These are phyloP conservation scores for Melanostigma gelatinosum DNA, from an alignment of 2,113 vertebrate species.

Conservation along the genomic window DNA sequence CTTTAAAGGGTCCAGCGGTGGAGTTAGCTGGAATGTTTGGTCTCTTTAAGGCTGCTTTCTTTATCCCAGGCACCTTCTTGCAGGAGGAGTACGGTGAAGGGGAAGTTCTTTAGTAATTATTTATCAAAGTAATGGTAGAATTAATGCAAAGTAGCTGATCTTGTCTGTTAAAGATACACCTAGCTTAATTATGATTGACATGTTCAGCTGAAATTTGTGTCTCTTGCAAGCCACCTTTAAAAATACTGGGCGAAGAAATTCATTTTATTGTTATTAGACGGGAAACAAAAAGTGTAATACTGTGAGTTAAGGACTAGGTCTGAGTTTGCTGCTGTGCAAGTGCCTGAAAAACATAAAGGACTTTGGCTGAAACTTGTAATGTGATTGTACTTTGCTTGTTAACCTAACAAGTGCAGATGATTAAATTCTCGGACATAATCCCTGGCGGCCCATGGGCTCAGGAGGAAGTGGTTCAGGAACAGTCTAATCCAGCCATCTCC, in stretches of 20 bases:
- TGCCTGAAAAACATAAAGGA: conserved; percentile 29
- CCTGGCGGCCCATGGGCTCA: conserved; percentile 65
- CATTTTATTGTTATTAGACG: not conserved
- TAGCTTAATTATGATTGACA: not conserved
- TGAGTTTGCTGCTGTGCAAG: not conserved
- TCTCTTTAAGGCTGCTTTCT: not conserved
- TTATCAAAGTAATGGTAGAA: not conserved
- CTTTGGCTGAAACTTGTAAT: conserved; percentile 58
- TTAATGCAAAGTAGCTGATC: not conserved
- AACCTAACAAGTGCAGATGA: conserved; percentile 83
- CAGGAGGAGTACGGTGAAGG: not conserved
- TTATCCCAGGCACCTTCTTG: not conserved
- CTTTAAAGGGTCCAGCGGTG: not conserved
- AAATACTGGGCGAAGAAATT: not conserved
- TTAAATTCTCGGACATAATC: conserved; percentile 82
- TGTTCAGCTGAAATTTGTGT: not conserved
- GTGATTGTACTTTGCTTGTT: conserved; percentile 79
- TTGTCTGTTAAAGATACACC: not conserved
- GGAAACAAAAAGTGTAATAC: not conserved
- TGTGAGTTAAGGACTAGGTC: not conserved
- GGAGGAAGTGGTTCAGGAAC: conserved; percentile 76
- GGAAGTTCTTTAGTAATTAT: not conserved
- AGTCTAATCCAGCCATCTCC: conserved; percentile 76
- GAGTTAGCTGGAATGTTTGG: not conserved
- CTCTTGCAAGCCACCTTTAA: not conserved